Conservation (phyloP, 2,113 vertebrate species). For the Glaucomys volans region DNA sequence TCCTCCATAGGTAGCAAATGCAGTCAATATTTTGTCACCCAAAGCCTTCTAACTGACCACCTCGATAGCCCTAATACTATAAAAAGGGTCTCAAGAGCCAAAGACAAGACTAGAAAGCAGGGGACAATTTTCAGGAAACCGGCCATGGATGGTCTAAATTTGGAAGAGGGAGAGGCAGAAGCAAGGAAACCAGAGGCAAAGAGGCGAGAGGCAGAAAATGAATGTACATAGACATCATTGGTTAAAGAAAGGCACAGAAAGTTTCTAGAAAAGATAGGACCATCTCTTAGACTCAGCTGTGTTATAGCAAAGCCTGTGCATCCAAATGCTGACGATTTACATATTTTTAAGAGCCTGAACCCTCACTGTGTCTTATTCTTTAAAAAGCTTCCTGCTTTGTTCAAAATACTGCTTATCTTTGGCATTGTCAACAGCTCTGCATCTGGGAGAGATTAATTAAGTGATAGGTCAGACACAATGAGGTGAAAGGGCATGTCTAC, state of each 20-base stretch:
- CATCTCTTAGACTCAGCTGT: not conserved
- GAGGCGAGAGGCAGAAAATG: constrained; percentile 2
- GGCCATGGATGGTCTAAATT: not conserved
- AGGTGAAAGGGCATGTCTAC: constrained; percentile 88
- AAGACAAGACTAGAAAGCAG: constrained; percentile 74
- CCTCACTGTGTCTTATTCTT: constrained; percentile 53
- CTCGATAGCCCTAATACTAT: constrained; percentile 67
- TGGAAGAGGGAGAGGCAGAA: not conserved
- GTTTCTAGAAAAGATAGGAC: constrained; percentile 50
- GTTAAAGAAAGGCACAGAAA: constrained; percentile 19
- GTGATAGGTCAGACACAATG: constrained; percentile 87
- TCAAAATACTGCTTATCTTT: constrained; percentile 83
- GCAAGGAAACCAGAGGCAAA: constrained; percentile 36
- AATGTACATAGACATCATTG: not conserved
- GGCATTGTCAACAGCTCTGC: constrained; percentile 84
- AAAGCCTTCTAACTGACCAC: constrained; percentile 80
- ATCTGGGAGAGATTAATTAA: constrained; percentile 88
- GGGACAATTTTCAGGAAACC: constrained; percentile 13
- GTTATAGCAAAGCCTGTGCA: constrained; percentile 28
- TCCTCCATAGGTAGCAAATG: constrained; percentile 84
- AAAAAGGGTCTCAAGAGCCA: constrained; percentile 23
- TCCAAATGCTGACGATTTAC: constrained; percentile 37
- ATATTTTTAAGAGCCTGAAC: constrained; percentile 68
- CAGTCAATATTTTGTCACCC: constrained; percentile 89
- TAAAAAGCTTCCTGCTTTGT: constrained; percentile 79